Conservation (phyloP, 2,888 invertebrate genomes). For the Linnaemya vulpina region DNA sequence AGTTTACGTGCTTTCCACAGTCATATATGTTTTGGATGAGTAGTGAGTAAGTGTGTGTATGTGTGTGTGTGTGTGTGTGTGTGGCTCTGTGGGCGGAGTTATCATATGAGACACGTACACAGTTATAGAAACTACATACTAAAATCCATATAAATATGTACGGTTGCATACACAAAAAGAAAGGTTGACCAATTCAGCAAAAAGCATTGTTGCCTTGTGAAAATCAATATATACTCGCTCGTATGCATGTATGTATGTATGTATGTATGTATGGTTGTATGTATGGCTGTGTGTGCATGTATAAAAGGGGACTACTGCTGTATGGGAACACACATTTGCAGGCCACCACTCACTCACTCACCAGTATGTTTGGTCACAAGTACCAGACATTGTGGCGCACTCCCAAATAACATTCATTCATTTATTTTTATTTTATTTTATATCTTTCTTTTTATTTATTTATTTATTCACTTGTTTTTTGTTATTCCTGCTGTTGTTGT, state of each 20-base stretch:
- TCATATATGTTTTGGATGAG: no score
- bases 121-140: conserved; percentile 43
- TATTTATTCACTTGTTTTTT: no score
- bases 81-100: conserved; percentile 63
- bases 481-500: no score
- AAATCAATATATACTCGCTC: conserved; percentile 66
- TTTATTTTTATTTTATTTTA: conserved; percentile 6
- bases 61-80: background rate
- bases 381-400: conserved; percentile 70
- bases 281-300: no score
- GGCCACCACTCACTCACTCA: conserved; percentile 16
- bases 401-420: conserved; percentile 68
- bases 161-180: conserved; percentile 54
- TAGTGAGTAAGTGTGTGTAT: no score
- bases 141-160: conserved; percentile 38
- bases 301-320: conserved; percentile 31
- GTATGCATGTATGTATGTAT: conserved; percentile 51
- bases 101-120: conserved; percentile 65
- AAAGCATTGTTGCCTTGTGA: conserved; percentile 70
- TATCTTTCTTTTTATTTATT: conserved; percentile 23
- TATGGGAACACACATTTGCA: conserved; percentile 47
- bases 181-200: conserved; percentile 71
- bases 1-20: background rate
- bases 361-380: conserved; percentile 47
- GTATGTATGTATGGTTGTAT: conserved; percentile 72